These are phyloP conservation scores for Rhaphigaster nebulosa DNA, from an alignment of 2,888 invertebrate species.

Conservation along the genomic window DNA sequence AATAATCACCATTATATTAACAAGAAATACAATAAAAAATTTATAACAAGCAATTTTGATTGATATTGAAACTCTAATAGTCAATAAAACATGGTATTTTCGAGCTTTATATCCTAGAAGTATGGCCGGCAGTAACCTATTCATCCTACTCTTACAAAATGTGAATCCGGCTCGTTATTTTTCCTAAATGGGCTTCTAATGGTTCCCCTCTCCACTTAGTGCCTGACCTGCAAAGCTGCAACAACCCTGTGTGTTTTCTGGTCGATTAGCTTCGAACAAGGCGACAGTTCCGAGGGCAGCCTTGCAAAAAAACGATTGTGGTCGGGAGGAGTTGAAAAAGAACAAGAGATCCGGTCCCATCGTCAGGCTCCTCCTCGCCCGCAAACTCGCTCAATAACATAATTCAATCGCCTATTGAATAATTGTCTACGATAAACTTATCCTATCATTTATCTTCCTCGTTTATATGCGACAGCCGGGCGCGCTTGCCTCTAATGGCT, in stretches of 20 bases:
- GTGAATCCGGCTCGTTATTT: neutral
- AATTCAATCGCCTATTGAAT: conserved; percentile 32
- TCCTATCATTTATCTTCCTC: conserved; percentile 44
- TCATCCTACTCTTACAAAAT: neutral
- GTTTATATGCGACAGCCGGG: conserved; percentile 31
- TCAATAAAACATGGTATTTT: too few relatives aligned
- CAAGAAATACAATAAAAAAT: too few relatives aligned
- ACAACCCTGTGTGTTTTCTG: conserved; percentile 28
- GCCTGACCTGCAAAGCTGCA: neutral
- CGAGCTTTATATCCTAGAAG: too few relatives aligned
- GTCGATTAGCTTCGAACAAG: conserved; percentile 43
- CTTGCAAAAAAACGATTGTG: conserved; percentile 23
- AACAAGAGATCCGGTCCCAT: neutral
- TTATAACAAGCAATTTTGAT: too few relatives aligned
- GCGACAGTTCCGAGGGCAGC: conserved; percentile 5
- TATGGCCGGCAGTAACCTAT: too few relatives aligned
- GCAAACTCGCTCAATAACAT: conserved; percentile 36
- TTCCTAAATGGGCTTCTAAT: neutral
- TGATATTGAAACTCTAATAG: too few relatives aligned
- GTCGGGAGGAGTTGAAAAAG: conserved; percentile 32
- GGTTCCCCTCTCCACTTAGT: neutral
- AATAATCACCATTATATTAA: too few relatives aligned
- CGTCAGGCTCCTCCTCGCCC: conserved; percentile 1
- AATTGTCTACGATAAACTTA: conserved; percentile 20
- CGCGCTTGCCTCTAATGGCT: conserved; percentile 30